Percentiles rank a stretch among this genome's conserved stretches.
Conservation (phyloP, 64 coral and sea anemone species). For the Exaiptasia diaphana region DNA sequence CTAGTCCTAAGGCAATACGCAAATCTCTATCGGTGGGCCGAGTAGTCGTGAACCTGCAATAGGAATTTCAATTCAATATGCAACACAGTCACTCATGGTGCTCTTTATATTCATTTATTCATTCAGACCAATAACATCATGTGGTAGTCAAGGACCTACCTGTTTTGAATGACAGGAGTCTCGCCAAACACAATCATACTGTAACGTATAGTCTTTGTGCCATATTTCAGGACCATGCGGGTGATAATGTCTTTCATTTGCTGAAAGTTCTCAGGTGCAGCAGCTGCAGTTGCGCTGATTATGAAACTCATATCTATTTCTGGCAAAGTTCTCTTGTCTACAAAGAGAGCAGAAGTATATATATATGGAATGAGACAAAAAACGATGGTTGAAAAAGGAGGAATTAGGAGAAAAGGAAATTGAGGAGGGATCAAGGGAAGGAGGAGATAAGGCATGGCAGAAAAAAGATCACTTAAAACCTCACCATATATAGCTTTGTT, state of each 20-base stretch:
- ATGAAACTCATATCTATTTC: constrained; percentile 46
- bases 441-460: background rate
- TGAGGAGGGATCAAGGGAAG: background rate
- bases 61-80: no score
- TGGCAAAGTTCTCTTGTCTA: constrained; percentile 42
- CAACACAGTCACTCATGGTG: no score
- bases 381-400: background rate
- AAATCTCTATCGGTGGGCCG: constrained; percentile 8
- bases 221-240: constrained; percentile 29
- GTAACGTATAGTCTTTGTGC: constrained; percentile 25
- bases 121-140: no score
- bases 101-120: no score
- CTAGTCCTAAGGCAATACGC: background rate
- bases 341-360: background rate
- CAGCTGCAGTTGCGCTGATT: constrained; percentile 44
- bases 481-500: constrained; percentile 48
- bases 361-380: no score
- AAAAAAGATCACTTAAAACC: background rate
- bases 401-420: background rate
- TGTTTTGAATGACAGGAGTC: constrained; percentile 8
- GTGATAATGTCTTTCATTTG: constrained; percentile 57
- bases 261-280: constrained; percentile 19
- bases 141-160: no score
- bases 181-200: constrained; percentile 51
- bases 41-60: constrained; percentile 8